Conservation (phyloP, 2,888 invertebrate genomes). For the Ophion ellenae region DNA sequence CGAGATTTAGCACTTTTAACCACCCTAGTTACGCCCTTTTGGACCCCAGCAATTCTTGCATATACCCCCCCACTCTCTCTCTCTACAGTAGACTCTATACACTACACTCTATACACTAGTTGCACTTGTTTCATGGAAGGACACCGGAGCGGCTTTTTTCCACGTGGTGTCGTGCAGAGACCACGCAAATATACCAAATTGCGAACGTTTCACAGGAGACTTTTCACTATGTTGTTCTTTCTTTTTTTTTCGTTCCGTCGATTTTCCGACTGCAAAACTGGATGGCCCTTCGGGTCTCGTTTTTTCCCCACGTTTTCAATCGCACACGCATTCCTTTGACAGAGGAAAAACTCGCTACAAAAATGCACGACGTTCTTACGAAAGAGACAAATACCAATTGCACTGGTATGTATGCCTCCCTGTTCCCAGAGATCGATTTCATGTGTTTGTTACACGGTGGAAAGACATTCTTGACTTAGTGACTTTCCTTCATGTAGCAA, state of each 20-base stretch:
- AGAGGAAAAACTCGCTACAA: not conserved
- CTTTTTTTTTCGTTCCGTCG: not conserved
- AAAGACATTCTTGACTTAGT: not conserved
- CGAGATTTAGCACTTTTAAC: not conserved
- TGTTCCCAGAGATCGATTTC: not conserved
- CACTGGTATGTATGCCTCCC: not conserved
- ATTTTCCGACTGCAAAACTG: not conserved
- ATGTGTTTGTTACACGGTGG: not conserved
- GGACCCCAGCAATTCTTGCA: too few relatives aligned
- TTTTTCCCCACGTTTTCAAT: not conserved
- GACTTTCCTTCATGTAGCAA: not conserved
- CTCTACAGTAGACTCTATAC: too few relatives aligned
- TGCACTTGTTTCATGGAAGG: conserved; percentile 10
- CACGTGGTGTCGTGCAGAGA: not conserved
- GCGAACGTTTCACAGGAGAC: conserved; percentile 5
- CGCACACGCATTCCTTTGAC: conserved; percentile 13
- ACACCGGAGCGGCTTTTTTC: conserved; percentile 1
- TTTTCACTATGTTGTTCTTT: not conserved
- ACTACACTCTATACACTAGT: not conserved
- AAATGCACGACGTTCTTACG: not conserved
- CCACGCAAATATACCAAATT: conserved; percentile 18
- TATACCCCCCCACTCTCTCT: too few relatives aligned
- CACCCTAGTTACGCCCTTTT: not conserved
- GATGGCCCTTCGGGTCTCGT: not conserved
- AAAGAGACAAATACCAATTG: conserved; percentile 3